Base-by-base conservation (phyloP, 1,140 invertebrate genomes). In the Drosophila bocki region DNA sequence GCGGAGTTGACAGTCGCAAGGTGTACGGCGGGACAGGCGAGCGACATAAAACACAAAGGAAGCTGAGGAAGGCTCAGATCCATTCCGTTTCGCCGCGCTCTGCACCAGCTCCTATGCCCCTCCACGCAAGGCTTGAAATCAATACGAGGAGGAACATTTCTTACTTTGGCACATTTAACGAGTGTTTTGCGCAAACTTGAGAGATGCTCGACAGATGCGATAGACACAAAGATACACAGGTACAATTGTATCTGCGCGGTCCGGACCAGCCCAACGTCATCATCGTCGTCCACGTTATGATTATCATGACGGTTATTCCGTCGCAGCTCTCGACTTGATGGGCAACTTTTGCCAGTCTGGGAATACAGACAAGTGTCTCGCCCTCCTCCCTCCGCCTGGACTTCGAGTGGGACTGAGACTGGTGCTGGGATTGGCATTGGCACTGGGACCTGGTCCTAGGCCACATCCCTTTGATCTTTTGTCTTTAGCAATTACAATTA, bases 121-220 rank as follows among this genome's bases (percentile, higher is more conserved):
- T 42, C 61, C 41, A 15, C 44, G 45, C 29, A 26, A 22, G n/a
- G 33, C 35, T 50, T 88, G 84, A 87, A 87, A 87, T 88, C 84
- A 87, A 87, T 87, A 88, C 84, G 58, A 59, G 57, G 44, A 56
- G 26, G 63, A 68, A 71, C 84, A 78, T 87, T 88, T 88, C 80
- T 87, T 83, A 84, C 83, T 87, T 87, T 87, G 84, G 85, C 85
- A 87, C 83, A 87, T 90, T 87, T 87, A 87, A 87, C 84, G 80
- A 87, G 85, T 84, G 84, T 90, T 80, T 88, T 87, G 82, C 76
- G 75, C 83, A 85, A 78, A 76, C 83, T 86, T 79, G 67, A 86
- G 58, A 75, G 42, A 64, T 56, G 19, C 22, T 50, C 39, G 59
- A 58, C 47, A 33, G 58, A 57, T 68, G 61, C 51, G 41, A 56